These are phyloP conservation scores for Cygnus buccinator DNA, from an alignment of 2,113 vertebrate genomes.

Conservation along the genomic window DNA sequence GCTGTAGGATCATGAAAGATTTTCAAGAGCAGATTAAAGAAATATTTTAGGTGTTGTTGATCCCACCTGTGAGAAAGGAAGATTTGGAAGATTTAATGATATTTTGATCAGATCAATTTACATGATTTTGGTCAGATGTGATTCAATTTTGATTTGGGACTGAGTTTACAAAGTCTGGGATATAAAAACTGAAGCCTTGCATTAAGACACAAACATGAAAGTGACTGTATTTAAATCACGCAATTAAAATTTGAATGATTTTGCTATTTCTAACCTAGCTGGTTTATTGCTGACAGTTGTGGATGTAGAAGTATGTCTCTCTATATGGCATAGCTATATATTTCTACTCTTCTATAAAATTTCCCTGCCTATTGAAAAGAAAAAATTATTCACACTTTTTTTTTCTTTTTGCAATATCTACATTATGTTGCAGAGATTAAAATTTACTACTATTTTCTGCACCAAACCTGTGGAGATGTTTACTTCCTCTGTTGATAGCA, in stretches of 20 bases:
- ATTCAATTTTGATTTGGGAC: background rate
- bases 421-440: background rate
- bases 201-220: background rate
- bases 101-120: background rate
- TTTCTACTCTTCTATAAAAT: background rate
- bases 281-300: background rate
- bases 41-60: background rate
- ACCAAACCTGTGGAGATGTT: constrained; percentile 8
- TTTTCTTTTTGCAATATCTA: background rate
- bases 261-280: background rate
- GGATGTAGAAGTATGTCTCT: background rate
- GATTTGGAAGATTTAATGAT: background rate
- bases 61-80: background rate
- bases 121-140: background rate
- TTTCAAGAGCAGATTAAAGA: background rate
- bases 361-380: background rate
- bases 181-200: background rate
- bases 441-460: constrained; percentile 32
- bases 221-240: background rate
- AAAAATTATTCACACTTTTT: background rate
- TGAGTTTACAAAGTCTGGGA: background rate
- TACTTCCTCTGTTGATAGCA: constrained; percentile 29
- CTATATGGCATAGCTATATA: background rate
- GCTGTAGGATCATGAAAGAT: background rate
- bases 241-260: background rate